Conservation (phyloP, 2,888 invertebrate species). For the Geophilus truncorum region DNA sequence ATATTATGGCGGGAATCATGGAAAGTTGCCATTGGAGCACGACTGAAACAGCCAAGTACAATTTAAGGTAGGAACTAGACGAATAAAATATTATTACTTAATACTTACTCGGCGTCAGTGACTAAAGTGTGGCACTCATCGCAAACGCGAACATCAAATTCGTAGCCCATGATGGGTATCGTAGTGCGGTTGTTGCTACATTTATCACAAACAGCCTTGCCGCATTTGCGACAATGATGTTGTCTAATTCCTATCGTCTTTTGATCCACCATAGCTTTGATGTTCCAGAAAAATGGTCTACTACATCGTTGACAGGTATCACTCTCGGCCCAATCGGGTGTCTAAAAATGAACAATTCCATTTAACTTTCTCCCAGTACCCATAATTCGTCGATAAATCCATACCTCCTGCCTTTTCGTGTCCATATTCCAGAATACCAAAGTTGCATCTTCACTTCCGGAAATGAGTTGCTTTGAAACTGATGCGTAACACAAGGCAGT, state of each 20-base stretch:
- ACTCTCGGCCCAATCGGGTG: conserved; percentile 91
- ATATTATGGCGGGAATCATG: conserved; percentile 93
- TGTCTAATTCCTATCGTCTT: conserved; percentile 78
- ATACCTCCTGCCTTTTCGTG: conserved; percentile 69
- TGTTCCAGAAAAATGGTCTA: conserved; percentile 98
- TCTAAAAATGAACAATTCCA: conserved; percentile 51
- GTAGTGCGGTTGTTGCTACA: conserved; percentile 84
- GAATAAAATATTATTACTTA: no score
- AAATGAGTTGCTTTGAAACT: conserved; percentile 72
- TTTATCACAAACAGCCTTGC: conserved; percentile 87
- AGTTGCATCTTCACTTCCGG: conserved; percentile 86
- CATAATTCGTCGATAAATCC: not conserved
- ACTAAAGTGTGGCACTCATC: conserved; percentile 79
- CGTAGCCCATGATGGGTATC: conserved; percentile 95
- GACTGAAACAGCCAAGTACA: conserved; percentile 56
- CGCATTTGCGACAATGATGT: conserved; percentile 65
- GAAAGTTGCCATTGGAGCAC: conserved; percentile 86
- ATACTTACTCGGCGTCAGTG: conserved; percentile 80
- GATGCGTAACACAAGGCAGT: conserved; percentile 80
- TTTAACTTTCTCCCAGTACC: conserved; percentile 15
- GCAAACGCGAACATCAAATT: conserved; percentile 94
- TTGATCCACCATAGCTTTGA: conserved; percentile 97
- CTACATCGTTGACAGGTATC: conserved; percentile 92
- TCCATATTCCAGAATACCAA: conserved; percentile 95
- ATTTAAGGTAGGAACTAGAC: not conserved